Evolutionary conservation across 2,888 invertebrate species (phyloP).

Genomic region (Sympetrum striolatum): DNA sequence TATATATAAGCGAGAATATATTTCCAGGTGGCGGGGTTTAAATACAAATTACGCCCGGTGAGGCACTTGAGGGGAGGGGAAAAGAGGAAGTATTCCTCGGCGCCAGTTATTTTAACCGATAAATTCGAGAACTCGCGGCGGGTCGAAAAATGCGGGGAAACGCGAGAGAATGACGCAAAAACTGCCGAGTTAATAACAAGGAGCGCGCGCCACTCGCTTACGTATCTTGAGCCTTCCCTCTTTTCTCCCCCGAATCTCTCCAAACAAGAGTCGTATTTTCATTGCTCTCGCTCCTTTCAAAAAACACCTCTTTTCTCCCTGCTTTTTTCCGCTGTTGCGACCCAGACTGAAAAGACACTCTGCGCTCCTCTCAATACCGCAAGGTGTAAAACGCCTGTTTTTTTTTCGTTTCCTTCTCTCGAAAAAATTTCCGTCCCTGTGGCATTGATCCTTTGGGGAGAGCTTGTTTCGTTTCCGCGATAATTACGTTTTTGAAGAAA

Average conservation of each 20-base stretch:
- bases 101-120: background rate
- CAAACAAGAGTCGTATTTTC: background rate
- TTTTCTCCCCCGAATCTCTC: background rate
- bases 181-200: background rate
- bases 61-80: background rate
- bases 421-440: background rate
- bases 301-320: background rate
- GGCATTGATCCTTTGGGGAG: background rate
- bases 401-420: background rate
- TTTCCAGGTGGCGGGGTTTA: background rate
- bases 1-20: background rate
- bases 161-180: background rate
- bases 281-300: background rate
- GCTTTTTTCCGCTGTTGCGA: background rate
- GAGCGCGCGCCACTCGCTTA: background rate
- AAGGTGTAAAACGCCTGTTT: background rate
- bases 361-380: background rate
- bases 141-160: background rate
- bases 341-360: background rate
- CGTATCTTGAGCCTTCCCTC: background rate
- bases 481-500: background rate
- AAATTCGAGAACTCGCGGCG: background rate
- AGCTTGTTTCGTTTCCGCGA: background rate
- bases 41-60: background rate
- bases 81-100: background rate